phyloP scores from a whole-genome alignment of 2,888 invertebrate genomes.

The Selenia dentaria region DNA sequence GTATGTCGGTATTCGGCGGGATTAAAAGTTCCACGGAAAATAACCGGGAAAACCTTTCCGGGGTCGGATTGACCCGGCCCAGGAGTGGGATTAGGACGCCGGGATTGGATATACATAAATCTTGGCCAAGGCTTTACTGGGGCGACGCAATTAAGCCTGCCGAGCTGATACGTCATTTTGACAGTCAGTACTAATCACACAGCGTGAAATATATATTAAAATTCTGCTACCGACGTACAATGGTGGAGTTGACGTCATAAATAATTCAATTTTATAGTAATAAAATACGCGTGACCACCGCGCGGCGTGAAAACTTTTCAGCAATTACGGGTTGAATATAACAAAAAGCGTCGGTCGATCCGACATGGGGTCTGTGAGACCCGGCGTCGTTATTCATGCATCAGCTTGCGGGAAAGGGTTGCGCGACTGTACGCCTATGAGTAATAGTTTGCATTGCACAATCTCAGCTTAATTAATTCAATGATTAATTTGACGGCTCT shows the following conservation, averaged over 20 bases:
- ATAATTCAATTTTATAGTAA: slow-evolving; percentile 85
- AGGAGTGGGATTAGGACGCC: slow-evolving; percentile 79
- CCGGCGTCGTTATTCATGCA: slow-evolving; percentile 41
- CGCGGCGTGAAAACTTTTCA: slow-evolving; percentile 83
- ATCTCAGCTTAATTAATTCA: slow-evolving; percentile 9
- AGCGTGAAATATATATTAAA: slow-evolving; percentile 75
- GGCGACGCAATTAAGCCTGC: slow-evolving; percentile 79
- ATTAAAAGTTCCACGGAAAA: slow-evolving; percentile 85
- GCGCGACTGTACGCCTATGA: slow-evolving; percentile 23
- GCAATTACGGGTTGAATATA: slow-evolving; percentile 82
- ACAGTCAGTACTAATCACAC: slow-evolving; percentile 70
- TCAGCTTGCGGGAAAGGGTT: slow-evolving; percentile 44
- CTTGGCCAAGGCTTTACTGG: slow-evolving; percentile 75
- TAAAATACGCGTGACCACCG: slow-evolving; percentile 83
- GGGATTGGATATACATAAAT: slow-evolving; percentile 85
- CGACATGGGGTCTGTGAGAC: slow-evolving; percentile 42
- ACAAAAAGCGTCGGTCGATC: slow-evolving; percentile 77
- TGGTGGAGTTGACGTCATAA: slow-evolving; percentile 76
- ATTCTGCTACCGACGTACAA: slow-evolving; percentile 77
- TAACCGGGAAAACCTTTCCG: slow-evolving; percentile 85
- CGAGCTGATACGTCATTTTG: slow-evolving; percentile 78
- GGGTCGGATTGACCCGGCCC: slow-evolving; percentile 81
- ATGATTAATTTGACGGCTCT: neutral
- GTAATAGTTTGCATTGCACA: slow-evolving; percentile 25
- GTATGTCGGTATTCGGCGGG: slow-evolving; percentile 84